Evolutionary conservation across 2,113 vertebrate species (phyloP), one percentile per base, ranked within the genome.

Genomic region (Peromyscus leucopus): DNA sequence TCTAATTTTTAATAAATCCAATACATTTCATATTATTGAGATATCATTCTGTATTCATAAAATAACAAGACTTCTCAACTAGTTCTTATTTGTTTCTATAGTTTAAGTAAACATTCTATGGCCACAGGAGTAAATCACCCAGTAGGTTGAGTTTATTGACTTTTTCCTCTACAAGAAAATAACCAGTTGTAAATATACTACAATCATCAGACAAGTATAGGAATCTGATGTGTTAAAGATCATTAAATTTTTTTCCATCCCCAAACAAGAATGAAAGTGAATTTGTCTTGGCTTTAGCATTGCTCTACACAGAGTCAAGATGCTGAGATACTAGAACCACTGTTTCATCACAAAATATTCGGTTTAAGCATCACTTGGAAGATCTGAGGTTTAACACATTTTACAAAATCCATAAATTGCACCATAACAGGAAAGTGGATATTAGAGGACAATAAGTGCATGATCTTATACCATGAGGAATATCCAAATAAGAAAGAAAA

Each of bases 401-500:
- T 96, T 97, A 72, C 36, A 9, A 93, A 96, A 96, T 78, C 12
- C 71, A 92, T 55, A 96, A 89, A 94, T 92, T 71, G 21, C 74
- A 33, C 55, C 89, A 39, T 42, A 90, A 83, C 36, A 74, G 31
- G 90, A 85, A 92, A 57, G 65, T 65, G 19, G 39, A 90, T 75
- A 55, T 90, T 80, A 95, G 79, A 83, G 83, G 96, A 96, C 48
- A 87, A 82, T 90, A 93, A 97, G 94, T 67, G 46, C 48, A 89
- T 72, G 24, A 69, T 95, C 80, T 83, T 93, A 71, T 65, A 79
- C 46, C 61, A 91, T 46, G 33, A 90, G 55, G 26, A 85, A 2
- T 96, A 95, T 86, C 85, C 75, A 94, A 93, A 95, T 93, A n/a
- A 71, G 26, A 96, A 92, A 82, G 90, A 65, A 79, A 94, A 93